phyloP scores from a whole-genome alignment of 2,797 vertebrate genomes.

The Urosaurus nigricauda region DNA sequence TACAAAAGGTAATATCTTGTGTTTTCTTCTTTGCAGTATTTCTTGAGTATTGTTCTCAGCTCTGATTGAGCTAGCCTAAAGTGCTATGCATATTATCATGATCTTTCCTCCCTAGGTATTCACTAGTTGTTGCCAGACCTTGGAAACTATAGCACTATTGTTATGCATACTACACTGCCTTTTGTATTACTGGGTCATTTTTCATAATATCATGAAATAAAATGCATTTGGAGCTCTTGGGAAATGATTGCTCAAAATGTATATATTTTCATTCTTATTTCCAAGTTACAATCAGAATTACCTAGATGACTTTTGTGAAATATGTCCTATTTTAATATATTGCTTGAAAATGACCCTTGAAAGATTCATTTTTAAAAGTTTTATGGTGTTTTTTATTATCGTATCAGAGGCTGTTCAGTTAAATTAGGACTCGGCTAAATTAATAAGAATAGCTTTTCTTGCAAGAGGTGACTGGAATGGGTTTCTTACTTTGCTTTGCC shows the following conservation, averaged over 20 bases:
- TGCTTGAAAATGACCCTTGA: constrained; percentile 8
- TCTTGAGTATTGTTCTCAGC: neutral
- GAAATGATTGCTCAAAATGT: constrained; percentile 37
- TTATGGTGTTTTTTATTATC: constrained; percentile 15
- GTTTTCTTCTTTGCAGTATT: neutral
- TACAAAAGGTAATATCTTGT: neutral
- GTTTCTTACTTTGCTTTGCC: neutral
- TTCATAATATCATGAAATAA: constrained; percentile 54
- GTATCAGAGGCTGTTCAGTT: constrained; percentile 36
- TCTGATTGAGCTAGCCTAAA: constrained; percentile 43
- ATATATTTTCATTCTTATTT: constrained; percentile 29
- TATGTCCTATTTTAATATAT: neutral
- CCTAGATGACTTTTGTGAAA: constrained; percentile 29
- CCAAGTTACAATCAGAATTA: constrained; percentile 36
- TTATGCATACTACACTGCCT: constrained; percentile 41
- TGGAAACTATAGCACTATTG: constrained; percentile 39
- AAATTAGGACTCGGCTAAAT: constrained; percentile 20
- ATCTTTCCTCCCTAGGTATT: constrained; percentile 48
- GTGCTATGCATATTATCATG: constrained; percentile 45
- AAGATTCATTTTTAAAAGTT: constrained; percentile 9
- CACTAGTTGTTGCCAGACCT: constrained; percentile 49
- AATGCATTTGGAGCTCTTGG: constrained; percentile 39
- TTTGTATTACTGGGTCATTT: constrained; percentile 56
- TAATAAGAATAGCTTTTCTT: neutral
- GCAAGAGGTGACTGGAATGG: constrained; percentile 1